Evolutionary conservation across 1,140 invertebrate genomes (phyloP), one percentile per base, ranked within the genome.

Genomic region (Anoplophora glabripennis): DNA sequence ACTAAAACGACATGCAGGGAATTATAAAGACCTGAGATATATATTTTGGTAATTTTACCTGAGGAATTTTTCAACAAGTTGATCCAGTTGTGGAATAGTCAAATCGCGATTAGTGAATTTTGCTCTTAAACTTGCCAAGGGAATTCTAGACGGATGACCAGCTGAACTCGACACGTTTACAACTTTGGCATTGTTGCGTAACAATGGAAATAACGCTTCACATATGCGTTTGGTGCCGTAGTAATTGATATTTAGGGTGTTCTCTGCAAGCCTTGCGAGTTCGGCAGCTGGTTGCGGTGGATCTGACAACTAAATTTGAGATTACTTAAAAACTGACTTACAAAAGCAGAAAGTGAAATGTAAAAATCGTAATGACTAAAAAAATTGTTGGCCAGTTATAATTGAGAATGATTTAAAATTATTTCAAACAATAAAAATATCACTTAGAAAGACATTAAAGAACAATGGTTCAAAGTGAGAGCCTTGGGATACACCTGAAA

Each of bases 91-190:
- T 1, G 79, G 72, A 53, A 83, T 75, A 1, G 83, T 86, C 14
- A 87, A 68, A 47, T 76, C 72, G 8, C 76, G 71, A 66, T 81
- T 74, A 8, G 75, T 63, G 12, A 89, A 79, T 56, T 74, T 76
- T 4, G 78, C 72, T 41, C 79, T 75, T 3, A 86, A 66, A 21
- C 75, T 73, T 47, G 76, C 63, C 45, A 79, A 81, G 7, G 83
- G 82, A 68, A 82, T 82, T 53, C 69, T 71, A 14, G 71, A 76
- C 18, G 86, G 70, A 67, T 82, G 83, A 33, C 87, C 88, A 3
- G 64, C 67, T 37, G 81, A 82, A 74, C 88, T 90, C 0, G 88
- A 90, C 0, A 92, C 57, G 74, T 90, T 88, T 0, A 89, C 84
- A 12, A 92, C 86, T 72, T 86, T 80, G 7, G 85, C 87, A 65